Evolutionary conservation across 2,113 vertebrate species (phyloP), one percentile per base, ranked within the genome.

Genomic region (Sterrhoptilus dennistouni): DNA sequence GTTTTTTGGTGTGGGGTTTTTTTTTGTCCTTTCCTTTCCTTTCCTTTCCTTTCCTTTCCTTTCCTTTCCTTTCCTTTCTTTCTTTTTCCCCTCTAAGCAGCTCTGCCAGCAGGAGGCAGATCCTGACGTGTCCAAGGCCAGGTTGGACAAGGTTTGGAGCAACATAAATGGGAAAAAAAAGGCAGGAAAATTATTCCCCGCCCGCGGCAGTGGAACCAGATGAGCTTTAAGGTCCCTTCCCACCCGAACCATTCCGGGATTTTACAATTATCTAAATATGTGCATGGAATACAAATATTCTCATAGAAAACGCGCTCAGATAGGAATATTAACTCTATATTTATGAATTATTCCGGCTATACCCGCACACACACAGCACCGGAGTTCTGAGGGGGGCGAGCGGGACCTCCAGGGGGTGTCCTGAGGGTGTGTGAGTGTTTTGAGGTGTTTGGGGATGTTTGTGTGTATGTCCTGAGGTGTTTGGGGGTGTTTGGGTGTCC

Each of bases 291-390:
- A 33, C 27, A 5, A 25, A 36, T 16, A 66, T 31, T 29, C 12
- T 1, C 2, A 31, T 0, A 47, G 54, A 4, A 1, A 5, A 2
- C 3, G 10, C 2, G 36, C 29, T 12, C 27, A 13, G n/a, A 23
- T 13, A 14, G 6, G 6, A 36, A 45, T 18, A 11, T 36, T 14
- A 14, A 6, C 21, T 23, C 1, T 7, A 1, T 11, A 29, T 25
- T 28, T 33, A 23, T 14, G 40, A 29, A n/a, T 15, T 7, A 9
- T 3, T 35, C 64, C 4, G 8, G 3, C 8, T 3, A 1, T 4
- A 11, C 8, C 45, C 14, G 18, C 4, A 10, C 77, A 8, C 1
- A 4, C 25, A 33, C 53, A 33, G 47, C 24, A 8, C 44, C 2
- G 0, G 45, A 14, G 31, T 14, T 56, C 52, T 17, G 53, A 31